Evolutionary conservation across 2,888 invertebrate genomes (phyloP).

Genomic region (Sarcophaga carnaria): DNA sequence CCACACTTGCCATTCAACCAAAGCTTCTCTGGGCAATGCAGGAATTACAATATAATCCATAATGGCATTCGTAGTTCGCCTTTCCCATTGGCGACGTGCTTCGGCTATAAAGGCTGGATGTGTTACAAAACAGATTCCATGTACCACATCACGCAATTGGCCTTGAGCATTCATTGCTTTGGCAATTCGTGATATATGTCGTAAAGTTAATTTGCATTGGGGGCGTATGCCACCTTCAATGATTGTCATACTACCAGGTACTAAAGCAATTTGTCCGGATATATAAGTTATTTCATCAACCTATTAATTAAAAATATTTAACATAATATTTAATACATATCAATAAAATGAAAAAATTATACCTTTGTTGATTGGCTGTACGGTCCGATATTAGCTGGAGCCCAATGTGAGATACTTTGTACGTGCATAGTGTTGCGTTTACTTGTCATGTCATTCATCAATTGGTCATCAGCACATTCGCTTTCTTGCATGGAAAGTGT

Average conservation of each 20-base stretch:
- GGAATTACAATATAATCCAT: conserved; percentile 93
- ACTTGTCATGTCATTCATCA: conserved; percentile 66
- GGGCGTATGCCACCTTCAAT: conserved; percentile 89
- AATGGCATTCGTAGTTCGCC: conserved; percentile 92
- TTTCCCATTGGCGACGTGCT: conserved; percentile 91
- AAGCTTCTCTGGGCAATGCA: conserved; percentile 89
- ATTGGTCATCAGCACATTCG: conserved; percentile 59
- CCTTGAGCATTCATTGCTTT: conserved; percentile 90
- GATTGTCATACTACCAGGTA: conserved; percentile 90
- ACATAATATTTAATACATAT: conserved; percentile 5
- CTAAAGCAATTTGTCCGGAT: conserved; percentile 95
- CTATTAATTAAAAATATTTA: conserved; percentile 80
- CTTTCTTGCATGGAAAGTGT: conserved; percentile 69
- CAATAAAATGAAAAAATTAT: conserved; percentile 54
- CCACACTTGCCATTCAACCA: conserved; percentile 97
- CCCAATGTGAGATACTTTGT: conserved; percentile 98
- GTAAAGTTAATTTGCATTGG: conserved; percentile 91
- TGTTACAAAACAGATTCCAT: conserved; percentile 94
- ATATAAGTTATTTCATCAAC: conserved; percentile 92
- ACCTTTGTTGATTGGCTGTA: conserved; percentile 96
- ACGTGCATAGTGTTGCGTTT: conserved; percentile 94
- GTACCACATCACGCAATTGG: conserved; percentile 90
- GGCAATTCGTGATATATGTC: conserved; percentile 92
- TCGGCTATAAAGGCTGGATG: conserved; percentile 87
- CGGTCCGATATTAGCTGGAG: conserved; percentile 98